A percentile compares a stretch with the other conserved stretches of the same genome.
These are phyloP conservation scores for Heliocidaris erythrogramma DNA, from an alignment of 35 echinoderm and acorn worm genomes.

Conservation along the genomic window DNA sequence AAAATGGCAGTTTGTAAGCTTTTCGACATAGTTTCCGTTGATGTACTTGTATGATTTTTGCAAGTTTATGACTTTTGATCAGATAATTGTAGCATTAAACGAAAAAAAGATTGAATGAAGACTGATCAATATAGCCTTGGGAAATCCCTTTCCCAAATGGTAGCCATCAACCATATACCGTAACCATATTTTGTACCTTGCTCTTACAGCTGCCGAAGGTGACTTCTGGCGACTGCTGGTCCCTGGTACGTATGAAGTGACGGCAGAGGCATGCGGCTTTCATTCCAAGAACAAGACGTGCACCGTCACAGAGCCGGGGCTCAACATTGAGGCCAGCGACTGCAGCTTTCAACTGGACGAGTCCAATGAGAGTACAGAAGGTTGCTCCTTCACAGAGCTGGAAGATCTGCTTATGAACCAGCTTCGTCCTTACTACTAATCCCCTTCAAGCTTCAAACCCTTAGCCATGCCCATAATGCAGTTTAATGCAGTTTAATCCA, in stretches of 20 bases:
- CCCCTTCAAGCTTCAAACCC: neutral
- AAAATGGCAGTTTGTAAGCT: too few relatives aligned
- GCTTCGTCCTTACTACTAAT: neutral
- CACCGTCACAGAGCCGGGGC: neutral
- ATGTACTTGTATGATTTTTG: too few relatives aligned
- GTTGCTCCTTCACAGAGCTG: neutral
- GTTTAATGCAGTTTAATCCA: neutral
- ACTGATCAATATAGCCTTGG: too few relatives aligned
- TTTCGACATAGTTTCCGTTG: too few relatives aligned
- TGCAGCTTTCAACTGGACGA: constrained; percentile 67
- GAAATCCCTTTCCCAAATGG: too few relatives aligned
- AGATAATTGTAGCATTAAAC: too few relatives aligned
- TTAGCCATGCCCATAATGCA: too few relatives aligned
- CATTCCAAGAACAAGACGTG: constrained; percentile 45
- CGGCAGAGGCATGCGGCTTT: constrained; percentile 46
- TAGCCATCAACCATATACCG: too few relatives aligned
- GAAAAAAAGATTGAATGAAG: too few relatives aligned
- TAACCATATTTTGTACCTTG: neutral
- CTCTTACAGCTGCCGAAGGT: constrained; percentile 59
- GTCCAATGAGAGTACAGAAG: neutral
- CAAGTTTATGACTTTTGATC: too few relatives aligned
- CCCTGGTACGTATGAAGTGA: constrained; percentile 56
- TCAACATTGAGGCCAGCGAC: neutral
- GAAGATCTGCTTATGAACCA: neutral
- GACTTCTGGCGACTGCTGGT: constrained; percentile 79